Evolutionary conservation across 2,113 vertebrate genomes (phyloP).

Genomic region (Camarhynchus parvulus): DNA sequence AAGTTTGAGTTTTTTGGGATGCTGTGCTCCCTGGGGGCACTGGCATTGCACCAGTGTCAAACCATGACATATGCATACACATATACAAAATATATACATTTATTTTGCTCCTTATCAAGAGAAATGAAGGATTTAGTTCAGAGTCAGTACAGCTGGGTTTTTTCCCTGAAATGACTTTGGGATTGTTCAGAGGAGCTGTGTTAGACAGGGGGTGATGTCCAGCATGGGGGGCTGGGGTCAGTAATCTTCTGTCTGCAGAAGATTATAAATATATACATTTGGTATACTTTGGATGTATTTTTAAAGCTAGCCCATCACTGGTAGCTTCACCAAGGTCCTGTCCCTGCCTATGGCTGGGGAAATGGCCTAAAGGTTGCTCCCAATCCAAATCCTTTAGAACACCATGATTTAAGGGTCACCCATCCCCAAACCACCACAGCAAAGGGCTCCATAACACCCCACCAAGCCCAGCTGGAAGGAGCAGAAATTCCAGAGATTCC

Average conservation of each 20-base stretch:
- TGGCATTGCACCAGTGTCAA: no score
- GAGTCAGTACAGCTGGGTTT: not conserved
- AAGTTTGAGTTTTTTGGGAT: no score
- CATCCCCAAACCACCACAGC: not conserved
- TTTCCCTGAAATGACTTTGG: not conserved
- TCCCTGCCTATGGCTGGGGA: not conserved
- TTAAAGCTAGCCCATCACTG: not conserved
- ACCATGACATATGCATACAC: no score
- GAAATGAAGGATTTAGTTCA: not conserved
- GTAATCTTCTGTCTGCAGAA: not conserved
- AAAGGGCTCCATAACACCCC: not conserved
- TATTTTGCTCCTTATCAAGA: not conserved
- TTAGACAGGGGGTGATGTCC: not conserved
- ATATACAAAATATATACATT: not conserved
- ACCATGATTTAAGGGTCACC: not conserved
- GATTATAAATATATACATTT: not conserved
- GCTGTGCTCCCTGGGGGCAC: no score
- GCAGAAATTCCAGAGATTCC: not conserved
- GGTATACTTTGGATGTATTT: not conserved
- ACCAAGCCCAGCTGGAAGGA: not conserved
- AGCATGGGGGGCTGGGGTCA: not conserved
- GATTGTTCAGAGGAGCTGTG: not conserved
- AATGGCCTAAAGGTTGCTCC: not conserved
- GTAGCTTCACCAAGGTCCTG: not conserved
- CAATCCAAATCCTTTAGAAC: not conserved